These are phyloP conservation scores for Dallia pectoralis DNA, from an alignment of 2,797 vertebrate species.

Conservation along the genomic window DNA sequence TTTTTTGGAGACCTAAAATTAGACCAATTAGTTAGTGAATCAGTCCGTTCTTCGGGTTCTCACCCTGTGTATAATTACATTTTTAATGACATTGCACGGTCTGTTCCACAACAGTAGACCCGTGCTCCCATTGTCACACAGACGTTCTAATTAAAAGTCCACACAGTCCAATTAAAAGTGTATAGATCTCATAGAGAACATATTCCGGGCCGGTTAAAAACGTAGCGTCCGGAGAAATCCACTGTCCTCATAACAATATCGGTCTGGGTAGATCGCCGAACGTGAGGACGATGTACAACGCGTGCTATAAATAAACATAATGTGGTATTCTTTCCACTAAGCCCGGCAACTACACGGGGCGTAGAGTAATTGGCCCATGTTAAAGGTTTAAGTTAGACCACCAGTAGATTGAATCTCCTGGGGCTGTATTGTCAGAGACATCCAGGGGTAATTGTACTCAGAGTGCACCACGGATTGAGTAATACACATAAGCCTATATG, in stretches of 20 bases:
- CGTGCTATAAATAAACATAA: neutral
- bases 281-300: neutral
- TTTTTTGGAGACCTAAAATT: neutral
- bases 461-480: neutral
- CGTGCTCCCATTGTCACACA: neutral
- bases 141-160: neutral
- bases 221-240: neutral
- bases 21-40: neutral
- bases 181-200: neutral
- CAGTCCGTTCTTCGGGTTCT: neutral
- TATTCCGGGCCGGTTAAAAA: neutral
- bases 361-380: no score
- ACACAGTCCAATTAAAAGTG: neutral
- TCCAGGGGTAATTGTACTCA: neutral
- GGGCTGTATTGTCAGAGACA: neutral
- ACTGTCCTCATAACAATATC: neutral
- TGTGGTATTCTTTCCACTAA: neutral
- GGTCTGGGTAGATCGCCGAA: neutral
- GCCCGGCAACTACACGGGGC: neutral
- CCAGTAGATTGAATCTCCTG: neutral
- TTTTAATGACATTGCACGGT: neutral
- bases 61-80: neutral
- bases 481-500: neutral
- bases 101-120: conserved; percentile 1
- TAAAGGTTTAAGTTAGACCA: neutral